Evolutionary conservation across 2,888 invertebrate species (phyloP).

Genomic region (Cloeon dipterum): DNA sequence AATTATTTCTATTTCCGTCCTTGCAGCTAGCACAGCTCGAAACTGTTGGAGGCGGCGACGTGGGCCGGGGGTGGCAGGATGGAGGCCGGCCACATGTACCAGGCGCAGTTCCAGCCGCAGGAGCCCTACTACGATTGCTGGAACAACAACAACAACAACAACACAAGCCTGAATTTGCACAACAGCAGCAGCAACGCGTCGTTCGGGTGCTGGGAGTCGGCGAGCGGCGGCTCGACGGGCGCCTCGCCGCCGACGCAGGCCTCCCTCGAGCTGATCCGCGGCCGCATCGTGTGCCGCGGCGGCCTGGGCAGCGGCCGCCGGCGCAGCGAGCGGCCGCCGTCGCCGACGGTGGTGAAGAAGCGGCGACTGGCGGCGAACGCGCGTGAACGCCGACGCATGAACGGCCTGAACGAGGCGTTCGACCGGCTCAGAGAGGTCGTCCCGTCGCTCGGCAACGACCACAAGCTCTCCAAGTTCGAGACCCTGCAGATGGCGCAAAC

Average conservation of each 20-base stretch:
- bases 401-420: constrained; percentile 51
- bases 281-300: constrained; percentile 1
- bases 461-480: constrained; percentile 52
- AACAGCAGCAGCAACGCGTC: no score
- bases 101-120: no score
- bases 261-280: background rate
- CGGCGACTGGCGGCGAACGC: constrained; percentile 50
- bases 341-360: constrained; percentile 29
- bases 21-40: no score
- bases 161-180: no score
- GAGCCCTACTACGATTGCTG: no score
- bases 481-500: constrained; percentile 60
- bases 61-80: no score
- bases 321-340: constrained; percentile 19
- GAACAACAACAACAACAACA: no score
- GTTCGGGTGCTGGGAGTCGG: no score
- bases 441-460: constrained; percentile 41
- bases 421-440: constrained; percentile 46
- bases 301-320: constrained; percentile 1
- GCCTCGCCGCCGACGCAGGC: background rate
- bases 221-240: no score
- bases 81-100: no score
- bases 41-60: no score
- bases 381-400: constrained; percentile 48
- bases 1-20: no score